phyloP scores from a whole-genome alignment of 2,888 invertebrate genomes.

The Acronicta alni region DNA sequence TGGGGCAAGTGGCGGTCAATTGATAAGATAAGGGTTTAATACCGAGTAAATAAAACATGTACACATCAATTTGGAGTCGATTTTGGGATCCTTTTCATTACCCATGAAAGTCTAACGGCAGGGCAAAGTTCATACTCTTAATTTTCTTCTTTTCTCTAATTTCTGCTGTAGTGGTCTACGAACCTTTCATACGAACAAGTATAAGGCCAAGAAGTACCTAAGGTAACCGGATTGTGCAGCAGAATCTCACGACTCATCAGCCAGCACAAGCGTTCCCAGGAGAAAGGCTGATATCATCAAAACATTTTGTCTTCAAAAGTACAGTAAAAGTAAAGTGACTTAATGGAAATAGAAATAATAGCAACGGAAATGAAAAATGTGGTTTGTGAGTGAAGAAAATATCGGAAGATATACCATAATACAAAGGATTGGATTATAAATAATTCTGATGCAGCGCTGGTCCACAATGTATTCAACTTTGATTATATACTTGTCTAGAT shows the following conservation, averaged over 20 bases:
- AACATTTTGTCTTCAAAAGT: background rate
- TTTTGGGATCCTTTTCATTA: too few relatives aligned
- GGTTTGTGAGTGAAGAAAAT: too few relatives aligned
- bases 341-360: too few relatives aligned
- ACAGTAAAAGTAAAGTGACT: too few relatives aligned
- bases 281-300: background rate
- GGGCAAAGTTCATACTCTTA: background rate
- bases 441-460: too few relatives aligned
- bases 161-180: too few relatives aligned
- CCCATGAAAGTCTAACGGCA: background rate
- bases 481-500: too few relatives aligned
- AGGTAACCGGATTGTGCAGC: slow-evolving; percentile 23
- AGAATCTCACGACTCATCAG: slow-evolving; percentile 19
- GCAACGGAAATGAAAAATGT: too few relatives aligned
- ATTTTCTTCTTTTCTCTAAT: background rate
- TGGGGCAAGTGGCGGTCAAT: slow-evolving; percentile 9
- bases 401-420: too few relatives aligned
- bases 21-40: slow-evolving; percentile 28
- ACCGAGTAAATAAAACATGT: background rate
- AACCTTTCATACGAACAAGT: too few relatives aligned
- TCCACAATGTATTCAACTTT: too few relatives aligned
- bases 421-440: too few relatives aligned
- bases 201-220: slow-evolving; percentile 6
- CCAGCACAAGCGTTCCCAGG: slow-evolving; percentile 9
- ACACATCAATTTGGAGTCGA: background rate